Evolutionary conservation across 1,140 invertebrate genomes (phyloP), one percentile per base, ranked within the genome.

Genomic region (Samia ricini): DNA sequence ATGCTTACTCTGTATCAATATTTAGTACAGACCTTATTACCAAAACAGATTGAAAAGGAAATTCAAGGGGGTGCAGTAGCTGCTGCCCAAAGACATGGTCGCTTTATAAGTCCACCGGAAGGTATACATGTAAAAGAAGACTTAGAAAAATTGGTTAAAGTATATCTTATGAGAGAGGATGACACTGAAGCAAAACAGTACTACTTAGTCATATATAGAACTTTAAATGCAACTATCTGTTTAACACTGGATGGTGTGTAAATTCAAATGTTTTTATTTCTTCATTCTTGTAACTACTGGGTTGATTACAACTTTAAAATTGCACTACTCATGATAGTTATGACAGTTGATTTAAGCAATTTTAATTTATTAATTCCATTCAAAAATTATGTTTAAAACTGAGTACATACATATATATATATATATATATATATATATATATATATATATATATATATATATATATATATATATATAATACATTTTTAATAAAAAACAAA

Each of bases 1-100:
- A 95, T 96, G 93, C 94, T 96, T 80, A 94, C 95, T 2, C 90
- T 98, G 64, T 97, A 97, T 83, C 94, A 95, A 74, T 97, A 97
- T 89, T 91, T 98, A 74, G 92, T 95, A 23, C 93, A 92, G 63
- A 95, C 93, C 67, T 85, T 97, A 29, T 92, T 97, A 71, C 95
- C 96, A 20, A 93, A 94, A 24, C 93, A 95, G 87, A 90, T 95
- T 59, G 94, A 95, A 70, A 94, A 93, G 61, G 95, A 96, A 77
- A 89, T 96, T 36, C 94, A 95, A 79, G 94, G 93, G 60, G 93
- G 93, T 6, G 83, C 86, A 23, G 79, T 88, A 2, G 79, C 83
- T 4, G 83, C 85, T 4, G 88, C 88, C 4, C 77, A 88, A 58
- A 80, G 79, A 59, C 88, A 88, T 65, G 88, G 88, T 5, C 72